phyloP scores from a whole-genome alignment of 2,113 vertebrate species.

The Xerus inauris region DNA sequence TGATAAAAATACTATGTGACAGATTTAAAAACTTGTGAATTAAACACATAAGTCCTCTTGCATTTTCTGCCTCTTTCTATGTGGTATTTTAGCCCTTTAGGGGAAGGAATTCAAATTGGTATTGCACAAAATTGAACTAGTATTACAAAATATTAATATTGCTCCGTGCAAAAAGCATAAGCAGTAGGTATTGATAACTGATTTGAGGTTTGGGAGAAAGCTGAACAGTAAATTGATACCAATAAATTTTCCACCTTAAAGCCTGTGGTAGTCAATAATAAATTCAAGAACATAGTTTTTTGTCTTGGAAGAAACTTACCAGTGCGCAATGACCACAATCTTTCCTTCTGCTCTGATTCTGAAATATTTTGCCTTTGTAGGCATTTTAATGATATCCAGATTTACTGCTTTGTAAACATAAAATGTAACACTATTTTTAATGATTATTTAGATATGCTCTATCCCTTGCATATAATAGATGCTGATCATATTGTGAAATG shows the following conservation, averaged over 20 bases:
- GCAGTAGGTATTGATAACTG: neutral
- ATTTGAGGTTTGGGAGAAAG: neutral
- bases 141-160: neutral
- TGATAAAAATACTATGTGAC: neutral
- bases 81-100: neutral
- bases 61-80: neutral
- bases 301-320: neutral
- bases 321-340: neutral
- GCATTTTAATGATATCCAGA: neutral
- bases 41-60: neutral
- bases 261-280: neutral
- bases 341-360: neutral
- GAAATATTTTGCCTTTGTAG: neutral
- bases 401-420: neutral
- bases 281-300: neutral
- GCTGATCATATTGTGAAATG: neutral
- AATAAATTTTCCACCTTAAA: slow-evolving; percentile 36
- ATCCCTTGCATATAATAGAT: neutral
- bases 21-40: neutral
- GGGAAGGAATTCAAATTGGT: neutral
- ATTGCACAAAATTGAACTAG: neutral
- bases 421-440: neutral
- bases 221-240: neutral
- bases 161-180: neutral
- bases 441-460: neutral